Percentiles rank a stretch among this genome's conserved stretches.
phyloP scores from a whole-genome alignment of 1,140 invertebrate species.

The Cydia strobilella region DNA sequence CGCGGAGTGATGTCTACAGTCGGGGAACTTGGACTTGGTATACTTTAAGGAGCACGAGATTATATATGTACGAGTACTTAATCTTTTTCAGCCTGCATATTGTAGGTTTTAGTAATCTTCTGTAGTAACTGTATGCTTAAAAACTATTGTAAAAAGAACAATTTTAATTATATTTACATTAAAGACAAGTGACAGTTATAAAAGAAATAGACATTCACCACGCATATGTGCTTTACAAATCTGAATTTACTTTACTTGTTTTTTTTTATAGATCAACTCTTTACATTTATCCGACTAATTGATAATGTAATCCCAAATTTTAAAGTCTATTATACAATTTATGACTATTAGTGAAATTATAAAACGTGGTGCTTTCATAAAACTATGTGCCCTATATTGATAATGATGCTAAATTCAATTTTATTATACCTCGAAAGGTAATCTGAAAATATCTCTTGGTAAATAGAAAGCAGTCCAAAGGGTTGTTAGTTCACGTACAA shows the following conservation, averaged over 20 bases:
- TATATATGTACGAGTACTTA: constrained; percentile 36
- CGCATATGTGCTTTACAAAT: neutral
- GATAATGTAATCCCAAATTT: constrained; percentile 6
- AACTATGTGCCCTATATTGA: constrained; percentile 32
- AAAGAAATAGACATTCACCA: neutral
- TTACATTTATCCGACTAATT: constrained; percentile 26
- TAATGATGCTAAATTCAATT: constrained; percentile 30
- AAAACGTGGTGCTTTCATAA: constrained; percentile 31
- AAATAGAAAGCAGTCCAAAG: constrained; percentile 22
- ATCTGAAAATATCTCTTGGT: constrained; percentile 13
- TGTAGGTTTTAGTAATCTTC: constrained; percentile 57
- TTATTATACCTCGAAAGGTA: constrained; percentile 26
- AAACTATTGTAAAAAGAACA: constrained; percentile 33
- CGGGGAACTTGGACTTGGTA: constrained; percentile 49
- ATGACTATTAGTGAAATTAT: constrained; percentile 22
- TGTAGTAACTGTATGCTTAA: constrained; percentile 38
- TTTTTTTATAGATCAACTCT: constrained; percentile 32
- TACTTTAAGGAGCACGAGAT: constrained; percentile 64
- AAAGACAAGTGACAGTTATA: constrained; percentile 8
- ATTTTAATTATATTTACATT: constrained; percentile 30
- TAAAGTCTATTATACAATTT: constrained; percentile 27
- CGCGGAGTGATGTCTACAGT: constrained; percentile 48
- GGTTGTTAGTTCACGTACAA: constrained; percentile 31
- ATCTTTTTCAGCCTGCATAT: constrained; percentile 68
- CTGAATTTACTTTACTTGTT: constrained; percentile 1